Base-by-base conservation (phyloP, 2,888 invertebrate species). In the Eucera pruinosa region DNA sequence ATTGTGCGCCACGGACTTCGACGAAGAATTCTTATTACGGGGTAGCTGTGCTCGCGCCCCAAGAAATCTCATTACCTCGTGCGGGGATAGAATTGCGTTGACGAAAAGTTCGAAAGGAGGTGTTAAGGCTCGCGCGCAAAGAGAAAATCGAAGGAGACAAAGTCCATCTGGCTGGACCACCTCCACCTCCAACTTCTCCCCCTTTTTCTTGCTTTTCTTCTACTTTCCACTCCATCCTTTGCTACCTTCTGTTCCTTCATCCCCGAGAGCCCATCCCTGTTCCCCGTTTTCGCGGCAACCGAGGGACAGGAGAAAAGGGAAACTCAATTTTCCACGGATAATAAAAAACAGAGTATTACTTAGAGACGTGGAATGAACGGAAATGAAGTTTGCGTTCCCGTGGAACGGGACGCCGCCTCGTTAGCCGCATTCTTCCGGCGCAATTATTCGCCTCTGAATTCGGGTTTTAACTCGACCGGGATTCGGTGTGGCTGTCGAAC, bases 11-110 rank as follows among this genome's bases (percentile, higher is more conserved):
- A 69, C 39, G 78, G 83, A 90, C 84, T 89, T 90, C 67, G 78
- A 67, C 84, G 80, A 89, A 89, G 90, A 90, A 90, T 90, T 90
- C 90, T 90, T 90, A 90, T 90, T 90, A 90, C 89, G 76, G 83
- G 68, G 70, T 82, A 64, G 68, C 76, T 77, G 79, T 61, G 80
- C 67, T 71, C 84, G 79, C 84, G 78, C 72, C 76, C 80, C 70
- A 86, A 88, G 89, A 90, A 90, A 89, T 90, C 90, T 90, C 90
- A 90, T 90, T 90, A 90, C 87, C 85, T 52, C 74, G 82, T 81
- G 80, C 81, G 80, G 76, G 76, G 79, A 77, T 77, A 78, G 86
- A 87, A 88, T 87, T 83, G 88, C 88, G 86, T 83, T 80, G 78
- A 85, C 85, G 85, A 88, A 86, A 87, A 86, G 86, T 87, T 87